Percentiles rank a stretch among this genome's conserved stretches.
These are phyloP conservation scores for Mirounga angustirostris DNA, from an alignment of 2,113 vertebrate genomes.

Conservation along the genomic window DNA sequence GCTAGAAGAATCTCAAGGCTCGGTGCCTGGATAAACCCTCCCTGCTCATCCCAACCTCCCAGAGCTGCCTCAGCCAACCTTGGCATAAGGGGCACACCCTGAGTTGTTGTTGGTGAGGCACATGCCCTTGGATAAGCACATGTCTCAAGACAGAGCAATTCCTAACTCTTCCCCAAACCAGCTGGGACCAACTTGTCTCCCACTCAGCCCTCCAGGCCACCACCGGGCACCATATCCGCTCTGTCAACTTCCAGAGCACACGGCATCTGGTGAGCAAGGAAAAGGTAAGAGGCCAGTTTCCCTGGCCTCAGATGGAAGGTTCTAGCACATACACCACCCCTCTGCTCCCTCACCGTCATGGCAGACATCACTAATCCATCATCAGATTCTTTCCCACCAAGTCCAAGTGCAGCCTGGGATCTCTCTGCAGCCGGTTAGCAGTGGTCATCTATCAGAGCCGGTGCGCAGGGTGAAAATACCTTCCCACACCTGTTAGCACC, in stretches of 20 bases:
- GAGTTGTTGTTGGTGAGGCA: not conserved
- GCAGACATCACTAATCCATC: constrained; percentile 1
- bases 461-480: accelerated
- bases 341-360: accelerated
- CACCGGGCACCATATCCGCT: accelerated
- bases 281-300: too few relatives aligned
- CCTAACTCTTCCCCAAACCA: not conserved
- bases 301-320: not conserved
- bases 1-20: not conserved
- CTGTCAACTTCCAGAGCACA: not conserved
- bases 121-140: not conserved
- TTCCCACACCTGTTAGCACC: not conserved
- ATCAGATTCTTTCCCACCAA: accelerated
- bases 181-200: not conserved
- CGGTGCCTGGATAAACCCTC: accelerated
- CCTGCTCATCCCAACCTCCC: not conserved
- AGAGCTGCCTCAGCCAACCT: too few relatives aligned
- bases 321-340: accelerated
- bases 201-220: not conserved
- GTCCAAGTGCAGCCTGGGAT: not conserved
- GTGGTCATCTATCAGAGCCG: not conserved
- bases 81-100: accelerated
- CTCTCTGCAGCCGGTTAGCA: accelerated
- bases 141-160: accelerated
- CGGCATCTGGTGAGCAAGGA: accelerated